These are phyloP conservation scores for Chrysogorgia sp. DNA, from an alignment of 92 coral and sea anemone genomes.

Conservation along the genomic window DNA sequence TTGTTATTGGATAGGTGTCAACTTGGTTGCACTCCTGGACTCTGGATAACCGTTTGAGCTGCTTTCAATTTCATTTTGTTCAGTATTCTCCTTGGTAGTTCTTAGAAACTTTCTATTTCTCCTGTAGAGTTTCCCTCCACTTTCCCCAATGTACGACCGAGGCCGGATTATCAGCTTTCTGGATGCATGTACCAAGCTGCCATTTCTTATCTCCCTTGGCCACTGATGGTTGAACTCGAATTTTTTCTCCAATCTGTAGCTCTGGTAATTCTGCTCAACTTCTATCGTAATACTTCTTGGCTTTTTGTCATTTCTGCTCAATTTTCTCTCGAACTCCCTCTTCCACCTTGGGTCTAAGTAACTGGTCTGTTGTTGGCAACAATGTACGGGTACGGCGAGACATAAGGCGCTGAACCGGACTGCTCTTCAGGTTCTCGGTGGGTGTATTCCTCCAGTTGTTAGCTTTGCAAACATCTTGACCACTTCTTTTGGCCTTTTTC, in stretches of 20 bases:
- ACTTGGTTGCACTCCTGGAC: too few relatives aligned
- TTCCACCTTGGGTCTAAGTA: neutral
- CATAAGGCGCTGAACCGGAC: neutral
- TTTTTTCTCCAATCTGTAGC: constrained; percentile 21
- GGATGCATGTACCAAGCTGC: constrained; percentile 35
- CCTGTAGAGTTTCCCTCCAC: constrained; percentile 10
- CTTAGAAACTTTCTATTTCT: constrained; percentile 28
- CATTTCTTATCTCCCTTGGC: constrained; percentile 25
- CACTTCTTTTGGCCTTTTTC: constrained; percentile 12
- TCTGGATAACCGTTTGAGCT: too few relatives aligned
- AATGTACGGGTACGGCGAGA: constrained; percentile 4
- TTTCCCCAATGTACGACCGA: constrained; percentile 31
- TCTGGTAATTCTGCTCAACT: constrained; percentile 14
- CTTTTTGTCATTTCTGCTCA: constrained; percentile 21
- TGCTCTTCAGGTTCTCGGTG: neutral
- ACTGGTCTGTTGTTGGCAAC: constrained; percentile 3
- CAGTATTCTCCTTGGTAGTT: constrained; percentile 5
- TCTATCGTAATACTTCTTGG: constrained; percentile 34
- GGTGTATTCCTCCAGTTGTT: constrained; percentile 11
- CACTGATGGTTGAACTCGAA: constrained; percentile 7
- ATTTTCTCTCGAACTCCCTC: constrained; percentile 15
- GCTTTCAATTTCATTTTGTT: too few relatives aligned
- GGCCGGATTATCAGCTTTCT: constrained; percentile 32
- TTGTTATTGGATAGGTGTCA: too few relatives aligned
- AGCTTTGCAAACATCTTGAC: constrained; percentile 26